Base-by-base conservation (phyloP, 1,140 invertebrate genomes). In the Caenorhabditis briggsae region DNA sequence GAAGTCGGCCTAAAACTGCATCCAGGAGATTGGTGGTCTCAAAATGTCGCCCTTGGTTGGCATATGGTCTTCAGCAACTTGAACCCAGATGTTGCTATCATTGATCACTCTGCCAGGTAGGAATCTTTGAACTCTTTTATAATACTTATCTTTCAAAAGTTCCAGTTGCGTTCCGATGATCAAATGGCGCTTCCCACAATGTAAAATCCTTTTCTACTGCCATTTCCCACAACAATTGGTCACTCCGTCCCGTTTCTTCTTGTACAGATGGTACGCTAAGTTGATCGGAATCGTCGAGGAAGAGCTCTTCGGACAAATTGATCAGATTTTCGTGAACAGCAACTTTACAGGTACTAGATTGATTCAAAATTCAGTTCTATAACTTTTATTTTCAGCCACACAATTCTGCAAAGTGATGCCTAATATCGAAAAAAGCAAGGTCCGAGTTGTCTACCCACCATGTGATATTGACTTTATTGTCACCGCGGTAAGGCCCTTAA, bases 181-280 rank as follows among this genome's bases (percentile, higher is more conserved):
- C 8, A 92, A 92, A 87, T 92, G 91, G 90, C 89, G 90, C 33
- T 92, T 92, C 74, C 91, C 91, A 46, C 43, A 86, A 33, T 89
- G 82, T 48, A 89, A 88, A 78, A 88, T 92, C 50, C 88, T 92
- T 9, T 92, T 92, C 86, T 92, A 92, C 61, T 92, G 91, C 59
- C 91, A 92, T 82, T 92, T 92, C 83, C 91, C 91, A 46, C 91
- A 92, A 82, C 91, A 92, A 85, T 61, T 92, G 41, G 91, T 92
- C 18, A 92, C 91, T 3, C 91, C 91, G 14, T 88, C 89, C n/a
- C 88, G 91, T n/a, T 92, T 92, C 59, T 92, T 92, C 86, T 87
- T 92, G 18, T 92, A 92, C 78, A 90, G 86, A 65, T 92, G 91
- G 91, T 92, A 92, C 64, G 91, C 91, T 3, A 84, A 84, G 46